Evolutionary conservation across 2,797 vertebrate species (phyloP), one percentile per base, ranked within the genome.

Genomic region (Centroberyx gerrardi): DNA sequence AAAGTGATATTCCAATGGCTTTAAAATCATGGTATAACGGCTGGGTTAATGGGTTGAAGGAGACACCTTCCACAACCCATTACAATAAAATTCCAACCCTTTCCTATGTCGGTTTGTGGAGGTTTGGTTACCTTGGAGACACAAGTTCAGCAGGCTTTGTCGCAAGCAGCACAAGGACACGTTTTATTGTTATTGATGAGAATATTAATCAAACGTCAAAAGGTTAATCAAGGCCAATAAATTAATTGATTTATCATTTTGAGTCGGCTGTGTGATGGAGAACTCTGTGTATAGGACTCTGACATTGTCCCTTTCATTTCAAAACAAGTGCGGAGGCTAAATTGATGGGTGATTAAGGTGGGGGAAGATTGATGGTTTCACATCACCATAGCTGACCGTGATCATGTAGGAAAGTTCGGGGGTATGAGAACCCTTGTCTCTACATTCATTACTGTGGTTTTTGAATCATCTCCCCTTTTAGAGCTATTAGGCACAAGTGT

Each of bases 181-280:
- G 0, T 90, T 89, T 90, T 88, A 91, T 83, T 81, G 62, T 83
- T 79, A 85, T 84, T 81, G 82, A 92, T 92, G 82, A 79, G 79
- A 90, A 90, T 92, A 92, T 93, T 92, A 92, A 93, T 94, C 84
- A 93, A 85, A 88, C 40, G 63, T 81, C 77, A 85, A 74, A 80
- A 88, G 90, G 88, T 94, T 93, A 92, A 94, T 92, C 79, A 87
- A 89, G 83, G 85, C 61, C 80, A 88, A 87, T 88, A 80, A 86
- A 92, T 90, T 78, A 83, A 93, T 93, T 84, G 90, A 92, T 94
- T 87, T 88, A 89, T 91, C 77, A 82, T 92, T 86, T 79, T 62
- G 52, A 88, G 60, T 53, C 56, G 68, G 61, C 60, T 62, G 61
- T 76, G 72, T 80, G 73, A 87, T 88, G 68, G 80, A 88, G 82